These are phyloP conservation scores for Drosophila micromelanica DNA, from an alignment of 1,140 invertebrate genomes.

Conservation along the genomic window DNA sequence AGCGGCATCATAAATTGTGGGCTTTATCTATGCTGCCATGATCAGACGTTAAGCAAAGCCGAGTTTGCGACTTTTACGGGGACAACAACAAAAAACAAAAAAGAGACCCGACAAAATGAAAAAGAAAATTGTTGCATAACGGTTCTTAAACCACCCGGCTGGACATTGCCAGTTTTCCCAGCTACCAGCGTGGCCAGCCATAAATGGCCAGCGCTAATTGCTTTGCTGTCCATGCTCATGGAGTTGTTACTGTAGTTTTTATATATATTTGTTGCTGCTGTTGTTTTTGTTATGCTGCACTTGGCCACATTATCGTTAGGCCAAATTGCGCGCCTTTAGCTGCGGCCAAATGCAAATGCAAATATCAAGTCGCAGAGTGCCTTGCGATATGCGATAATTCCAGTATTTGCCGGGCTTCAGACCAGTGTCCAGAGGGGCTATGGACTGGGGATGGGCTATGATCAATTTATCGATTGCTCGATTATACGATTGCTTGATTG, in stretches of 20 bases:
- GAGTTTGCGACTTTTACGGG: background rate
- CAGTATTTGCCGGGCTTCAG: slow-evolving; percentile 22
- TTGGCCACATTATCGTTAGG: slow-evolving; percentile 44
- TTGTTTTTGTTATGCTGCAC: background rate
- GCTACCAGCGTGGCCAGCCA: slow-evolving; percentile 19
- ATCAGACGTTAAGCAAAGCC: slow-evolving; percentile 12
- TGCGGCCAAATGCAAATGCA: slow-evolving; percentile 49
- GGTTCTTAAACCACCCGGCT: slow-evolving; percentile 48
- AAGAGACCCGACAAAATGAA: background rate
- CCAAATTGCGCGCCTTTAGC: slow-evolving; percentile 34
- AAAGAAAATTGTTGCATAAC: slow-evolving; percentile 40
- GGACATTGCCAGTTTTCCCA: slow-evolving; percentile 25
- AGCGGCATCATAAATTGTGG: slow-evolving; percentile 51
- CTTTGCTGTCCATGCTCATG: slow-evolving; percentile 31
- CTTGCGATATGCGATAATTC: slow-evolving; percentile 41
- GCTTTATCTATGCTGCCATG: slow-evolving; percentile 44
- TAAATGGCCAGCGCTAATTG: slow-evolving; percentile 57
- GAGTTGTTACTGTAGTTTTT: slow-evolving; percentile 14
- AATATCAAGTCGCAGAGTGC: slow-evolving; percentile 36
- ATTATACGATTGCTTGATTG: slow-evolving; percentile 20
- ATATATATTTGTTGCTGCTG: background rate
- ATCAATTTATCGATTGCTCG: slow-evolving; percentile 28
- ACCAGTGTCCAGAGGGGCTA: background rate
- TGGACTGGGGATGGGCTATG: slow-evolving; percentile 29
- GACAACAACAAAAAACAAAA: slow-evolving; percentile 1